These are phyloP conservation scores for Triplophysa bombifrons DNA, from an alignment of 2,797 vertebrate genomes.

Conservation along the genomic window DNA sequence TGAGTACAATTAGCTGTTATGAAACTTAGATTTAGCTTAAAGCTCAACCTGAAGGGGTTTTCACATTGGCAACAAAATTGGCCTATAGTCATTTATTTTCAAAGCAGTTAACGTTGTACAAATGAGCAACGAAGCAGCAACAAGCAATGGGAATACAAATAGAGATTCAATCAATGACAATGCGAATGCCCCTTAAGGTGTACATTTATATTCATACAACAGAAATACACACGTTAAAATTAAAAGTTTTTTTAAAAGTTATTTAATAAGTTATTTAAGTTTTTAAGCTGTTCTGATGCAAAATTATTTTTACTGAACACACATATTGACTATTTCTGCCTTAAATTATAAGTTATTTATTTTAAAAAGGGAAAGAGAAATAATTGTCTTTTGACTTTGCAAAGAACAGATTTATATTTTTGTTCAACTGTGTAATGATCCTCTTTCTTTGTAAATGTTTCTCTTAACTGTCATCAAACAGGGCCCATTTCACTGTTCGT, in stretches of 20 bases:
- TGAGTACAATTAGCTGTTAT: not conserved
- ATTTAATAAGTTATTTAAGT: too few relatives aligned
- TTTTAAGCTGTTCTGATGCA: not conserved
- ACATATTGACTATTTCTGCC: too few relatives aligned
- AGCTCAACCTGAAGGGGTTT: not conserved
- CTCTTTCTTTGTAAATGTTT: not conserved
- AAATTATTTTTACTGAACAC: too few relatives aligned
- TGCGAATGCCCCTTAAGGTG: not conserved
- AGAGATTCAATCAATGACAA: not conserved
- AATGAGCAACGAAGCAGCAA: not conserved
- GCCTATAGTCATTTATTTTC: not conserved
- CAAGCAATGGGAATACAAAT: not conserved
- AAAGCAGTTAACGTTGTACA: not conserved
- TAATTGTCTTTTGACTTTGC: not conserved
- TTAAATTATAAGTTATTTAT: too few relatives aligned
- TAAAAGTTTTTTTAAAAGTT: not conserved
- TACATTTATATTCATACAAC: not conserved
- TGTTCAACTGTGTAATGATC: constrained; percentile 16
- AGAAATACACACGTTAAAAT: not conserved
- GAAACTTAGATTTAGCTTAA: not conserved
- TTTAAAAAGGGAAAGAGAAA: not conserved
- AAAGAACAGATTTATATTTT: not conserved
- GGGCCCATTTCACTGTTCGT: not conserved
- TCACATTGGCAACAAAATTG: not conserved
- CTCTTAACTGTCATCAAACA: constrained; percentile 25